Percentiles rank a stretch among this genome's conserved stretches.
Conservation (phyloP, 2,113 vertebrate species). For the Microtus richardsoni region DNA sequence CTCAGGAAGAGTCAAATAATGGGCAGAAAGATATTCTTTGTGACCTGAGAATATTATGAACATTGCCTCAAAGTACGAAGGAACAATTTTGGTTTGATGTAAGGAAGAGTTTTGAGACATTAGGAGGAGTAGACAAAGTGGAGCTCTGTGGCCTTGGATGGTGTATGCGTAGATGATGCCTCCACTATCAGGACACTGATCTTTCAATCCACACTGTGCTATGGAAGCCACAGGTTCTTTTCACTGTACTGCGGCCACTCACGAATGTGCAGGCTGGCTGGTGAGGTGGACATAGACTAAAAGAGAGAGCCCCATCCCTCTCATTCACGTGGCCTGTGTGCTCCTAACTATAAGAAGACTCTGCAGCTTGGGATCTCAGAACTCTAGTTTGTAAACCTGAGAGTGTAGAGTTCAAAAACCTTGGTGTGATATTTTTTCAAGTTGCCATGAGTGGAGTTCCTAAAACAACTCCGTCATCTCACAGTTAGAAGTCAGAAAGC, state of each 20-base stretch:
- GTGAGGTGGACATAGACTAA: not conserved
- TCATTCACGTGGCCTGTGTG: not conserved
- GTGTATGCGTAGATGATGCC: too few species aligned
- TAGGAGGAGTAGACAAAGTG: not conserved
- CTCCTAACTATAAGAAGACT: not conserved
- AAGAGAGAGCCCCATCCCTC: not conserved
- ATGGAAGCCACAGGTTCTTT: not conserved
- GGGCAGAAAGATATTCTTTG: not conserved
- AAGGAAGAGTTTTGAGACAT: not conserved
- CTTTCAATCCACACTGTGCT: not conserved
- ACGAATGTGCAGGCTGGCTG: not conserved
- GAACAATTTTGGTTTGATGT: not conserved
- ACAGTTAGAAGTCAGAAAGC: not conserved
- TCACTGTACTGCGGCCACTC: not conserved
- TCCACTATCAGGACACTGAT: not conserved
- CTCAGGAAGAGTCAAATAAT: not conserved
- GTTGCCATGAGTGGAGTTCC: not conserved
- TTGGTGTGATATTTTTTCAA: constrained; percentile 19
- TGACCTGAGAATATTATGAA: not conserved
- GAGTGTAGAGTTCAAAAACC: not conserved
- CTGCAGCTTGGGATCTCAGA: not conserved
- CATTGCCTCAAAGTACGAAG: not conserved
- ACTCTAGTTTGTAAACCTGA: not conserved
- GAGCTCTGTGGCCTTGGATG: not conserved
- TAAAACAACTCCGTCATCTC: not conserved